phyloP scores from a whole-genome alignment of 1,140 invertebrate genomes.

The Ostrea edulis region DNA sequence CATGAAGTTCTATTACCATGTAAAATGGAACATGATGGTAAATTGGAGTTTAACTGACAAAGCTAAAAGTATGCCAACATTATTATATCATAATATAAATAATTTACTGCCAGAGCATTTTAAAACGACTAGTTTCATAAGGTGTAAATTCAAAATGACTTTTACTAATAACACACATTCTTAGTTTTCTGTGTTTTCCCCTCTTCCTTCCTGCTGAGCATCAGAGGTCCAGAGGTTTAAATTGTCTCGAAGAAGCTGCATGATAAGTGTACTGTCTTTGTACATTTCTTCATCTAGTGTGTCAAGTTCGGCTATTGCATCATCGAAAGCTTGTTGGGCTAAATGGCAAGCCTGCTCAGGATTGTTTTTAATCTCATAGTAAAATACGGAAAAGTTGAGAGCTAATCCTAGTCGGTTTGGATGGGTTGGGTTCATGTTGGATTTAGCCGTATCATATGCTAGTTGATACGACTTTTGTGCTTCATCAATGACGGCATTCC shows the following conservation, averaged over 20 bases:
- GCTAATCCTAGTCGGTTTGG: slow-evolving; percentile 98
- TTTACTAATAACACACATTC: background rate
- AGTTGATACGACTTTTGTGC: slow-evolving; percentile 99
- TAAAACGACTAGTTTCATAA: slow-evolving; percentile 13
- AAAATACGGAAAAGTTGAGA: slow-evolving; percentile 99
- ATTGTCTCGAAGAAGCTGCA: slow-evolving; percentile 99
- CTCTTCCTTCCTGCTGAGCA: slow-evolving; percentile 56
- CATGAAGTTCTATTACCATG: background rate
- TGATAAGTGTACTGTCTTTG: slow-evolving; percentile 99
- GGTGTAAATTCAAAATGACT: background rate
- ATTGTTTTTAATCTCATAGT: slow-evolving; percentile 99
- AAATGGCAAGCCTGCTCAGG: slow-evolving; percentile 99
- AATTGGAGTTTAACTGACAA: background rate
- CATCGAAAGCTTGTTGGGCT: slow-evolving; percentile 99
- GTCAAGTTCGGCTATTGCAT: slow-evolving; percentile 99
- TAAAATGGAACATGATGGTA: too few relatives aligned
- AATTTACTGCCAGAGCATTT: slow-evolving; percentile 2
- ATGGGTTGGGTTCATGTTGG: slow-evolving; percentile 99
- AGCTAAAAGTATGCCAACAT: background rate
- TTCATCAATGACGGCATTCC: slow-evolving; percentile 90
- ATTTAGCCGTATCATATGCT: slow-evolving; percentile 99
- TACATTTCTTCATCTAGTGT: slow-evolving; percentile 99
- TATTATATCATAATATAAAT: background rate
- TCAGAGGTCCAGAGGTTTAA: slow-evolving; percentile 85
- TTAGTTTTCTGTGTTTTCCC: slow-evolving; percentile 37